Base-by-base conservation (phyloP, 2,113 vertebrate genomes). In the Poecile atricapillus region DNA sequence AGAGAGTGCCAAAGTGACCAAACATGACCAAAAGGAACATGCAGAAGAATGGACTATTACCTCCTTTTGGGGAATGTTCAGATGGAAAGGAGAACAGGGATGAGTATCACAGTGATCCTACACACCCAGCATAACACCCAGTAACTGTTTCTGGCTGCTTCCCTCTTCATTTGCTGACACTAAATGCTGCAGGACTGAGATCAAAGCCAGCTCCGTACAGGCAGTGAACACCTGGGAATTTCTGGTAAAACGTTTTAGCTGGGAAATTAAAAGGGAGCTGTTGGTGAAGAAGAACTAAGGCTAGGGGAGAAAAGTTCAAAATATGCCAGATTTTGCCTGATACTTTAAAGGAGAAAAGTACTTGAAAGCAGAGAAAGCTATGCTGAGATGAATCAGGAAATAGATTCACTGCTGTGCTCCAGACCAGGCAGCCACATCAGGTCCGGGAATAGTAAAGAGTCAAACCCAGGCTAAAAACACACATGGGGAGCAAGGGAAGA, bases 51-150 rank as follows among this genome's bases (percentile, higher is more conserved):
- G 0, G 1, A 52, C 0, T 35, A 56, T 35, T 77, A 28, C 15
- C 60, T 82, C 47, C 8, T 94, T 84, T 31, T 55, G 65, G 1
- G 0, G 31, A 70, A 47, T 0, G 0, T 39, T 67, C 56, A 71
- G 56, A 82, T 1, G 6, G 49, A 64, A 87, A 25, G 53, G 20
- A 80, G 33, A 93, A 65, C 1, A 43, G 46, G 52, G 46, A 50
- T 21, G 12, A 74, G 5, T 47, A 85, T 49, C 67, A 76, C 53
- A 64, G 31, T 25, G 59, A 73, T 33, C 30, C 59, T 30, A 73
- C 20, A 53, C 18, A 85, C 27, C 8, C 46, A 73, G 43, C 55
- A 63, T 58, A 81, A 92, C 39, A 87, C 19, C 21, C 64, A 75
- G 56, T 62, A 75, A 81, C 49, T 56, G 25, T 15, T 56, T 44